Percentiles rank a stretch among this genome's conserved stretches.
Conservation (phyloP, 2,888 invertebrate species). For the Choristoneura rosaceana region DNA sequence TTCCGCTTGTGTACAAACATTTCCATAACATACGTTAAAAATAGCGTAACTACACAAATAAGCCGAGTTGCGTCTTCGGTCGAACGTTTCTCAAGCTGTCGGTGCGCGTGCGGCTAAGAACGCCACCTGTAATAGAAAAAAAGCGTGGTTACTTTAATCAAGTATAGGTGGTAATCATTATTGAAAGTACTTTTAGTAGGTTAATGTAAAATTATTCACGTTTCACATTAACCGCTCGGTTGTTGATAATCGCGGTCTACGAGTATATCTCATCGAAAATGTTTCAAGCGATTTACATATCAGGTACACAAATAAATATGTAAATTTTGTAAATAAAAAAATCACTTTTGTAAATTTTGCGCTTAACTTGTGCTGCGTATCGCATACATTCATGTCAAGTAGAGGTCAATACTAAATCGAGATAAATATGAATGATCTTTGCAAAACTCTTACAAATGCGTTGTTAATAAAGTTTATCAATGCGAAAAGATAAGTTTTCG, state of each 20-base stretch:
- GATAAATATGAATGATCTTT: not conserved
- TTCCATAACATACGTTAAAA: conserved; percentile 62
- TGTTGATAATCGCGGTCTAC: no score
- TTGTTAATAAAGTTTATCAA: conserved; percentile 10
- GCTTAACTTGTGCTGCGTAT: not conserved
- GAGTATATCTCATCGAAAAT: no score
- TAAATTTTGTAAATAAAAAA: no score
- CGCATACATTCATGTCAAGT: not conserved
- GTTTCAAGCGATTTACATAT: no score
- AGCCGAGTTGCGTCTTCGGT: conserved; percentile 50
- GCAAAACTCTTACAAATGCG: not conserved
- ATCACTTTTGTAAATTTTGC: not conserved
- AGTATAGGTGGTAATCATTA: not conserved
- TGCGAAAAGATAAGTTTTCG: not conserved
- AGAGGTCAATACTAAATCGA: not conserved
- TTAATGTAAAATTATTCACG: no score
- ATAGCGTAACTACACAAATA: conserved; percentile 53
- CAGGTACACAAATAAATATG: no score
- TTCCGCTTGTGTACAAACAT: conserved; percentile 55
- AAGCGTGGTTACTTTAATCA: not conserved
- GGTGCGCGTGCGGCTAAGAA: conserved; percentile 68
- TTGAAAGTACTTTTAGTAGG: not conserved
- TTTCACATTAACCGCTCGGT: no score
- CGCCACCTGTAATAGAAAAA: conserved; percentile 77
- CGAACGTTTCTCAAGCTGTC: conserved; percentile 55